Base-by-base conservation (phyloP, 2,797 vertebrate species). In the Liparis tanakae region DNA sequence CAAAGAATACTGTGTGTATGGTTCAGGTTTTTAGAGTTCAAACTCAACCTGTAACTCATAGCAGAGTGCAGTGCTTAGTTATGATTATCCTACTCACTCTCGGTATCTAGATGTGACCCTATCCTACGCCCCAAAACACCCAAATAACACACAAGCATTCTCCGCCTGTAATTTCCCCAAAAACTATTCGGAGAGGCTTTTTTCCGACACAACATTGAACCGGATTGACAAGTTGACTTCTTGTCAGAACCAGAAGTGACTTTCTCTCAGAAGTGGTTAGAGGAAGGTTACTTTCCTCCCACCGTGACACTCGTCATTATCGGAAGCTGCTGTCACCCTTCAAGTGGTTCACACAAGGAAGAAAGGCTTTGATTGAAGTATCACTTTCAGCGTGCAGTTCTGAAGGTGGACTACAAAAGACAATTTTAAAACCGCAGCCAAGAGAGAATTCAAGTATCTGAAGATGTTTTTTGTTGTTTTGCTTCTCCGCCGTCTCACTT, bases 181-280 rank as follows among this genome's bases (percentile, higher is more conserved):
- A 30, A 79, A 86, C 80, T 76, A 80, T 74, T 41, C 33, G 37
- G n/a, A 18, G 25, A 48, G 57, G 39, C 30, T 3, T 18, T 46
- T 7, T 67, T 68, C 67, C 41, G 15, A 46, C 51, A 62, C 67
- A 82, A 63, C 48, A 65, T 73, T 56, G 30, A 81, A 58, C 48
- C 65, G 53, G 37, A 56, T 82, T 77, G 50, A 37, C 57, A 44
- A 56, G 56, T 73, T 74, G 57, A 65, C 36, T 67, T 55, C 36
- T 39, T 75, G 57, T 36, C 65, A 65, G 67, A 43, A 43, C 12
- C 12, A 59, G 30, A 50, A 44, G 67, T 66, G 65, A 41, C 82
- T 81, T 68, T 25, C 17, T 20, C 18, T 64, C 33, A 58, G 33
- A 72, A 54, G 68, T 51, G 10, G 30, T 83, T 64, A 34, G 57